These are phyloP conservation scores for Gryon sp. DNA, from an alignment of 1,140 invertebrate genomes.

Conservation along the genomic window DNA sequence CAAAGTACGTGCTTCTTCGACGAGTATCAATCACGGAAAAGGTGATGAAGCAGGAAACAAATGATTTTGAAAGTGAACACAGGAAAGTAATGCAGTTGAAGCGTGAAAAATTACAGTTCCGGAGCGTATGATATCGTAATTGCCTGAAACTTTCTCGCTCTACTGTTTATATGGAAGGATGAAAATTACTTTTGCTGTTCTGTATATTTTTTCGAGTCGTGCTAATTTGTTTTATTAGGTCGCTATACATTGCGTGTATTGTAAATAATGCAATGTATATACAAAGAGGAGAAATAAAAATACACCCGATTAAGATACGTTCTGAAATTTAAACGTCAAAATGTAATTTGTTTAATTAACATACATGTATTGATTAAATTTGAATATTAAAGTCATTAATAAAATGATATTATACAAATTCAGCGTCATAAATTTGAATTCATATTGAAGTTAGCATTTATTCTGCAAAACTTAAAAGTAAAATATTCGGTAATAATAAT, in stretches of 20 bases:
- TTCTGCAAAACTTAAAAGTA: no score
- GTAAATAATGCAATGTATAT: no score
- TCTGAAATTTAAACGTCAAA: no score
- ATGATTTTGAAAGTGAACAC: conserved; percentile 62
- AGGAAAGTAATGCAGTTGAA: conserved; percentile 60
- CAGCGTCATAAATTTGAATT: no score
- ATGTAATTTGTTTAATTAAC: no score
- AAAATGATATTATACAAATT: no score
- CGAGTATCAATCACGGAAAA: conserved; percentile 18
- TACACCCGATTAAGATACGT: no score
- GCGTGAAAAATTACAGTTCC: conserved; percentile 60
- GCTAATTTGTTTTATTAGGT: conserved; percentile 12
- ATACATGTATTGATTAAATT: no score
- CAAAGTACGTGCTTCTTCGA: no score
- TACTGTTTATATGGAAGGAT: conserved; percentile 19
- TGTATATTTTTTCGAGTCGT: conserved; percentile 8
- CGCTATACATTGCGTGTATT: not conserved
- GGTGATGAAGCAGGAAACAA: conserved; percentile 41
- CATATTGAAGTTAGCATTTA: no score
- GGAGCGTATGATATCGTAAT: conserved; percentile 49
- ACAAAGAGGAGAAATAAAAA: no score
- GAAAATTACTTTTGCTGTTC: conserved; percentile 29
- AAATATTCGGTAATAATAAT: not conserved
- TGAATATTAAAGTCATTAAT: no score
- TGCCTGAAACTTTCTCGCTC: conserved; percentile 61